A percentile compares a stretch with the other conserved stretches of the same genome.
phyloP scores from a whole-genome alignment of 2,797 vertebrate species.

The Cyclura pinguis region DNA sequence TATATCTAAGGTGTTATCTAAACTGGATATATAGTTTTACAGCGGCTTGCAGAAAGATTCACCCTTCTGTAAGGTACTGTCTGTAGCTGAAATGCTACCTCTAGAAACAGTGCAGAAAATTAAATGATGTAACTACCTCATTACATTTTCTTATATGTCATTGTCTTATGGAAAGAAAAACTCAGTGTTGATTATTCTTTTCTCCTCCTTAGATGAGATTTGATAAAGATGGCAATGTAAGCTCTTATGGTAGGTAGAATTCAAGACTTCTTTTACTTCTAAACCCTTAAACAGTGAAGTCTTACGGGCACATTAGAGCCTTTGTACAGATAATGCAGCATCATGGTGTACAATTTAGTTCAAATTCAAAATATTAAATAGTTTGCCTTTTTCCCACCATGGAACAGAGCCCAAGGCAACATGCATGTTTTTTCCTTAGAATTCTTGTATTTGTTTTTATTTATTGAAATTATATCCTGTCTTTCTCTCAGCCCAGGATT shows the following conservation, averaged over 20 bases:
- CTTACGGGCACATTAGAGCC: too few relatives aligned
- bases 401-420: background rate
- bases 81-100: background rate
- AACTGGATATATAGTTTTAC: background rate
- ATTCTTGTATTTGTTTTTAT: too few relatives aligned
- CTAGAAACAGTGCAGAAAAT: background rate
- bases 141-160: background rate
- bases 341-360: background rate
- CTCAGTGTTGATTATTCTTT: background rate
- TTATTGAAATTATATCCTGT: too few relatives aligned
- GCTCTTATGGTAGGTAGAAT: conserved; percentile 89
- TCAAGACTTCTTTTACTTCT: conserved; percentile 10
- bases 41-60: too few relatives aligned
- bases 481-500: too few relatives aligned
- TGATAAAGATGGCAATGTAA: conserved; percentile 90
- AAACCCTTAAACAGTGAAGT: background rate
- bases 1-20: background rate
- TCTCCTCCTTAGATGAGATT: conserved; percentile 88
- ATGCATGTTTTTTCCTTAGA: background rate
- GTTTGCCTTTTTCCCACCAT: background rate
- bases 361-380: background rate
- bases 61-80: too few relatives aligned
- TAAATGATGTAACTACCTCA: background rate
- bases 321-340: background rate
- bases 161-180: background rate